These are phyloP conservation scores for Sebastes trivittatus DNA, from an alignment of 2,797 vertebrate species.

Conservation along the genomic window DNA sequence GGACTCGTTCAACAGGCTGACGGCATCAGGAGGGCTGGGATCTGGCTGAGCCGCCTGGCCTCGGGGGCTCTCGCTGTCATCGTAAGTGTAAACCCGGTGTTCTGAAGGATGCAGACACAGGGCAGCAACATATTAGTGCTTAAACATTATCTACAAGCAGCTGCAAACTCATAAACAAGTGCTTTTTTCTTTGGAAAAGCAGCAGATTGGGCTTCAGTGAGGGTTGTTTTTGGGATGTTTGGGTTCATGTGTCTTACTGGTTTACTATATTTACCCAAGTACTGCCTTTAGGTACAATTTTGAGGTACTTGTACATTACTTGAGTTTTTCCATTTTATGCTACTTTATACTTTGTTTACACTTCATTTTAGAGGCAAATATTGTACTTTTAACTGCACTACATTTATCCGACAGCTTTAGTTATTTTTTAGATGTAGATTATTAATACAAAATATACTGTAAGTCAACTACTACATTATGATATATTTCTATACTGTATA, in stretches of 20 bases:
- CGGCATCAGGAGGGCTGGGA: conserved; percentile 8
- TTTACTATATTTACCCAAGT: neutral
- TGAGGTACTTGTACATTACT: neutral
- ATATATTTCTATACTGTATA: too few relatives aligned
- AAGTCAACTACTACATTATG: too few relatives aligned
- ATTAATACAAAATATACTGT: too few relatives aligned
- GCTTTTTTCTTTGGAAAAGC: neutral
- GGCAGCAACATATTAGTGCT: neutral
- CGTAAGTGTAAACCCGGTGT: conserved; percentile 64
- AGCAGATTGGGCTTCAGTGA: neutral
- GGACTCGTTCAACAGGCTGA: conserved; percentile 32
- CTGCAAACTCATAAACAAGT: neutral
- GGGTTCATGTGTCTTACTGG: neutral
- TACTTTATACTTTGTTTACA: neutral
- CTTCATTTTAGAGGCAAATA: too few relatives aligned
- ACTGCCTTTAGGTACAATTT: neutral
- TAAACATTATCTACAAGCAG: neutral
- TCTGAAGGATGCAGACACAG: conserved; percentile 45
- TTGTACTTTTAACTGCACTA: too few relatives aligned
- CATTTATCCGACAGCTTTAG: too few relatives aligned
- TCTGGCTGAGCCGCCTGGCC: neutral
- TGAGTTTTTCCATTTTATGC: neutral
- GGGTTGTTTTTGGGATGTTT: neutral
- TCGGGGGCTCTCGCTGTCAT: conserved; percentile 40
- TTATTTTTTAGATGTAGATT: too few relatives aligned